Conservation (phyloP, 2,113 vertebrate species). For the Spheniscus mendiculus region DNA sequence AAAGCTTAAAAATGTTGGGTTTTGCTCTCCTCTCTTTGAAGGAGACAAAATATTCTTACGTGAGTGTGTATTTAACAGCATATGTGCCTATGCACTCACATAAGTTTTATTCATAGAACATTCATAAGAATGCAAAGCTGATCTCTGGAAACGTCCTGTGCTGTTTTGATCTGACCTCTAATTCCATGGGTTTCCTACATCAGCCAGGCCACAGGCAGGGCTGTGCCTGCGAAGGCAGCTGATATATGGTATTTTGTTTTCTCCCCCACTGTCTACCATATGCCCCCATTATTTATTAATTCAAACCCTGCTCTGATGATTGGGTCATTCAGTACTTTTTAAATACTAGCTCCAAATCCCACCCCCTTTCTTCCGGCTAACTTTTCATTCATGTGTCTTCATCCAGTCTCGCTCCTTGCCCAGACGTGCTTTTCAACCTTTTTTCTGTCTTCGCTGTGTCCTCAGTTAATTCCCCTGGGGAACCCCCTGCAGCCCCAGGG, state of each 20-base stretch:
- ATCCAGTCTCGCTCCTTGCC: background rate
- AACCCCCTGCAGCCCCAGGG: background rate
- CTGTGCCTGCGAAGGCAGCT: background rate
- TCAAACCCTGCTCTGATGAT: background rate
- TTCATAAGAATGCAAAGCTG: background rate
- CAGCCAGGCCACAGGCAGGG: background rate
- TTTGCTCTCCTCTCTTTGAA: background rate
- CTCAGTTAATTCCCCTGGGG: background rate
- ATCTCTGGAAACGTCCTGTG: background rate
- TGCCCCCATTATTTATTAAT: background rate
- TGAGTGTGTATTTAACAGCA: background rate
- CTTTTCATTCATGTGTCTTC: background rate
- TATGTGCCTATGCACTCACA: fast-evolving
- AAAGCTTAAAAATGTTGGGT: background rate
- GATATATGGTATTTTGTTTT: background rate
- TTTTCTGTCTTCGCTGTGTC: background rate
- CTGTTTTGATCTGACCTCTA: background rate
- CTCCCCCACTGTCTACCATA: fast-evolving
- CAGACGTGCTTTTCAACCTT: background rate
- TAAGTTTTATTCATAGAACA: background rate
- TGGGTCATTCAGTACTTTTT: background rate
- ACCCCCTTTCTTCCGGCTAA: background rate
- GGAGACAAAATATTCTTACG: background rate
- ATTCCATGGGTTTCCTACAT: background rate
- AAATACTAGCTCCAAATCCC: background rate